Evolutionary conservation across 2,797 vertebrate genomes (phyloP).

Genomic region (Lagocephalus sceleratus): DNA sequence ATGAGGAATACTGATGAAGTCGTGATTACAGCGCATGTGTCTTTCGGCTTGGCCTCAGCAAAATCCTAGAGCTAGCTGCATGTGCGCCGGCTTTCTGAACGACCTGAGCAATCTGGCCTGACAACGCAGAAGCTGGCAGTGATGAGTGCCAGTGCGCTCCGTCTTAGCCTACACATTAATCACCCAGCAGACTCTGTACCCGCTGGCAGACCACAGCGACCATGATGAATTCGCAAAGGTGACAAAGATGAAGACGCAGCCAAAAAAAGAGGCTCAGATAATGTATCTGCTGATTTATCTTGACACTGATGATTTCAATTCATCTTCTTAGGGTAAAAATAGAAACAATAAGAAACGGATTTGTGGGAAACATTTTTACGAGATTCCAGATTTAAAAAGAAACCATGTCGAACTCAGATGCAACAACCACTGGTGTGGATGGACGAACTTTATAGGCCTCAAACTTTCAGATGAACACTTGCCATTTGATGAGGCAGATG

Average conservation of each 20-base stretch:
- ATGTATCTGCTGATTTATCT: no score
- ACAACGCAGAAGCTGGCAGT: slow-evolving; percentile 50
- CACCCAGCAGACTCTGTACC: slow-evolving; percentile 24
- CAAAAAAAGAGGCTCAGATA: background rate
- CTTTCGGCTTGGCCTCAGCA: no score
- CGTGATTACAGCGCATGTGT: no score
- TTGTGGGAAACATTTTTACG: slow-evolving; percentile 41
- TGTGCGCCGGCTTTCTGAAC: slow-evolving; percentile 39
- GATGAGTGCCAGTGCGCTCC: slow-evolving; percentile 48
- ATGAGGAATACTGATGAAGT: no score
- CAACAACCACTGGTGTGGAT: slow-evolving; percentile 11
- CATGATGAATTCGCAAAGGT: slow-evolving; percentile 27
- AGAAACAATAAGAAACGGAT: no score
- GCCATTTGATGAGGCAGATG: slow-evolving; percentile 46
- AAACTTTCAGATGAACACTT: slow-evolving; percentile 28
- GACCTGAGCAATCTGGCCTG: slow-evolving; percentile 53
- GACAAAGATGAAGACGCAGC: slow-evolving; percentile 14
- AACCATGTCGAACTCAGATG: slow-evolving; percentile 43
- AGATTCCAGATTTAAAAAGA: slow-evolving; percentile 40
- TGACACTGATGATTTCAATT: no score
- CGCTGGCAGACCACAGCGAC: slow-evolving; percentile 21
- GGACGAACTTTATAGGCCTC: slow-evolving; percentile 23
- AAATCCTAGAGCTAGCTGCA: slow-evolving; percentile 24
- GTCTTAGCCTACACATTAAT: slow-evolving; percentile 46
- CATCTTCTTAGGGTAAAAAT: no score